These are phyloP conservation scores for Acanthurus tractus DNA, from an alignment of 2,797 vertebrate genomes.

Conservation along the genomic window DNA sequence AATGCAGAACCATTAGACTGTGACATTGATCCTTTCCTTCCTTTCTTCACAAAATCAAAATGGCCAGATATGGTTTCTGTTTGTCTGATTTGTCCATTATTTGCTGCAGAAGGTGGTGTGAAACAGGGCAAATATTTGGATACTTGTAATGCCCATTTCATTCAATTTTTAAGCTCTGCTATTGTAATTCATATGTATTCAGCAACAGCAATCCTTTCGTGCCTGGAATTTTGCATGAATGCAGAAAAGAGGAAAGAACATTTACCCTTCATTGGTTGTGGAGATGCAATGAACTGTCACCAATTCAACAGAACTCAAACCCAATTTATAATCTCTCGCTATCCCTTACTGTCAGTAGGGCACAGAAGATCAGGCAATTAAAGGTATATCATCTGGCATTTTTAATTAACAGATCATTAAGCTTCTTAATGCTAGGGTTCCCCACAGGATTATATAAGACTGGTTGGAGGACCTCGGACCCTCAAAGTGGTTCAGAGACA, in stretches of 20 bases:
- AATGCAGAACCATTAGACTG: conserved; percentile 25
- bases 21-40: conserved; percentile 25
- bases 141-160: conserved; percentile 15
- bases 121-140: conserved; percentile 33
- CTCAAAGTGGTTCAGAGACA: too few relatives aligned
- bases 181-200: conserved; percentile 13
- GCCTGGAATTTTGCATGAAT: conserved; percentile 18
- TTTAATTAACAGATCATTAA: conserved; percentile 14
- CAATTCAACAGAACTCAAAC: not conserved
- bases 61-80: too few relatives aligned
- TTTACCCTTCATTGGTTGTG: conserved; percentile 9
- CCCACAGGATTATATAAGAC: not conserved
- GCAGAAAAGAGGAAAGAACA: conserved; percentile 7
- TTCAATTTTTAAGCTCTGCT: conserved; percentile 23
- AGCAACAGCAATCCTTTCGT: not conserved
- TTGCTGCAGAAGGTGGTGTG: conserved; percentile 42
- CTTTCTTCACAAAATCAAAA: not conserved
- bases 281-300: conserved; percentile 21
- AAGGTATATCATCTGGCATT: conserved; percentile 12
- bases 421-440: conserved; percentile 16
- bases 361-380: conserved; percentile 14
- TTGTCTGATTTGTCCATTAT: conserved; percentile 6
- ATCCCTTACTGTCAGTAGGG: not conserved
- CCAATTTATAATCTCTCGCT: not conserved
- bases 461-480: too few relatives aligned